phyloP scores from a whole-genome alignment of 2,113 vertebrate species.

The Lota lota region DNA sequence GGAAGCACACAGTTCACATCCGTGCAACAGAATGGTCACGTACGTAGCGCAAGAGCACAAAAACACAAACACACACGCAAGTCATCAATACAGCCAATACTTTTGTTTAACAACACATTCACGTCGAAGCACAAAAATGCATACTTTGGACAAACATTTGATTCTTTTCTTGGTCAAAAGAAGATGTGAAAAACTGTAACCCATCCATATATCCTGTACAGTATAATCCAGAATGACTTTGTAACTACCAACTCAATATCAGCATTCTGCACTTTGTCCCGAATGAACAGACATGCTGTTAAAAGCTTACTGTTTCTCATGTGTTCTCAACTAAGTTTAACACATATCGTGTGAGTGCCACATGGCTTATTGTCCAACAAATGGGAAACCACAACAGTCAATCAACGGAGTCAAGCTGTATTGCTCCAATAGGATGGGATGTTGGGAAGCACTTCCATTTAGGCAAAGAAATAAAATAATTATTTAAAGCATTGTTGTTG shows the following conservation, averaged over 20 bases:
- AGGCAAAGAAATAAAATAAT: too few relatives aligned
- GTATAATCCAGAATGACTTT: background rate
- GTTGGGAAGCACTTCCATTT: constrained; percentile 25
- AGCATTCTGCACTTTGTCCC: background rate
- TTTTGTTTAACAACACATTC: too few relatives aligned
- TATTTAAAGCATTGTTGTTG: background rate
- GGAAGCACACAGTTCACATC: constrained; percentile 50
- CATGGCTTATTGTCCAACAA: constrained; percentile 41
- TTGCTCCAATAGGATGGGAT: constrained; percentile 26
- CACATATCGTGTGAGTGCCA: constrained; percentile 21
- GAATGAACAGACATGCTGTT: background rate
- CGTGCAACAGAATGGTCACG: constrained; percentile 23
- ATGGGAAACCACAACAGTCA: constrained; percentile 16
- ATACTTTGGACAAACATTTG: background rate
- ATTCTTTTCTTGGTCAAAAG: too few relatives aligned
- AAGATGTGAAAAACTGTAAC: background rate
- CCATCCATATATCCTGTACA: background rate
- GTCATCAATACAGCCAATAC: too few relatives aligned
- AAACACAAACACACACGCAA: background rate
- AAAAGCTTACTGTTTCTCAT: background rate
- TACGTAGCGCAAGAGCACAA: background rate
- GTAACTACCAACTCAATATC: background rate
- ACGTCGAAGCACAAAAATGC: background rate
- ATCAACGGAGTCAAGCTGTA: constrained; percentile 21
- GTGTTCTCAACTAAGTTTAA: constrained; percentile 8